Evolutionary conservation across 2,113 vertebrate species (phyloP), one percentile per base, ranked within the genome.

Genomic region (Cromileptes altivelis): DNA sequence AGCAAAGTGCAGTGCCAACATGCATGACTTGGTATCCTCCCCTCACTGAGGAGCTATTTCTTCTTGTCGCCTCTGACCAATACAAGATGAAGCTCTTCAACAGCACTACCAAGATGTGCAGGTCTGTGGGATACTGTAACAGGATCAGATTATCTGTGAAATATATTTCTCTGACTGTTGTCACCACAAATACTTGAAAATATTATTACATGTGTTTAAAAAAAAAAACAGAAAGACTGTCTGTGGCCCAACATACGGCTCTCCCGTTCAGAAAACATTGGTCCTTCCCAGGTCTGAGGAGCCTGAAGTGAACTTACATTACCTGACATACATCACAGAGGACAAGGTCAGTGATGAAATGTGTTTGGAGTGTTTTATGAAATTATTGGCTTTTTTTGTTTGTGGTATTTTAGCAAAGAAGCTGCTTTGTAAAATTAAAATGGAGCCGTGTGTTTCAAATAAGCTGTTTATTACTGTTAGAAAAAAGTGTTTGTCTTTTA

Each of bases 1-100:
- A 98, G 88, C 97, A 99, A 91, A 94, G 42, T 2, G 95, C 92
- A 0, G 79, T 96, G 55, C 97, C 98, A 0, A 93, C 85, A 45
- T 98, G 96, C 78, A 96, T 99, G 95, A 84, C 95, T 63, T 99
- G 97, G 98, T 97, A 97, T 88, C 98, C 98, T 0, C 96, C 96
- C 0, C 80, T 98, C 49, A 93, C 94, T 8, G 93, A 90, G 0
- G 98, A 99, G 74, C 93, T 96, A 53, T 98, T 99, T 70, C 93
- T 99, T 52, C 96, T 99, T 3, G 87, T 95, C 0, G 95, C 94
- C 78, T 97, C 97, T 21, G 95, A 96, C 70, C 90, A 90, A 64
- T 98, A 97, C 94, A 99, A 99, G 93, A 96, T 98, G 90, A 99
- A 98, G 75, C 96, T 99, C 23, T 96, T 97, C 76, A 97, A 99